A percentile compares a stretch with the other conserved stretches of the same genome.
Evolutionary conservation across 2,888 invertebrate genomes (phyloP).

Genomic region (Troides helena): DNA sequence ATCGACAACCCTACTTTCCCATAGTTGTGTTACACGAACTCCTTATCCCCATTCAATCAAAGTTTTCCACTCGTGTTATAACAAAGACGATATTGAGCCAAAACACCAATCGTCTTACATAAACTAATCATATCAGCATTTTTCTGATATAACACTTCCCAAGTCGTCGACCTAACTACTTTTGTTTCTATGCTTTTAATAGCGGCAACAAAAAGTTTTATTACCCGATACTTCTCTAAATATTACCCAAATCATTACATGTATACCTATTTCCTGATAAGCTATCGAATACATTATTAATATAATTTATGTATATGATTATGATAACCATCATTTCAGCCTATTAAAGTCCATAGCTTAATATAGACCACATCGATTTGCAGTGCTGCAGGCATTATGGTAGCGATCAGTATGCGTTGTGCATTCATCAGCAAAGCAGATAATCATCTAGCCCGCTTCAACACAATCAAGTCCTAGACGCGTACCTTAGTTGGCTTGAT

Average conservation of each 20-base stretch:
- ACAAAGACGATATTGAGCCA: slow-evolving; percentile 18
- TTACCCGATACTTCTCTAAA: not conserved
- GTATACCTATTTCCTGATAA: not conserved
- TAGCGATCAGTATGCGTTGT: slow-evolving; percentile 1
- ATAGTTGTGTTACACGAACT: slow-evolving; percentile 20
- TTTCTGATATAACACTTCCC: slow-evolving; percentile 12
- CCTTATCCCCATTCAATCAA: slow-evolving; percentile 25
- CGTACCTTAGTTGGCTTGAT: slow-evolving; percentile 14
- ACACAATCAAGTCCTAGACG: slow-evolving; percentile 28
- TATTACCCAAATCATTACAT: not conserved
- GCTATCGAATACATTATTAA: not conserved
- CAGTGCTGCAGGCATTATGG: not conserved
- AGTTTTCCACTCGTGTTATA: slow-evolving; percentile 14
- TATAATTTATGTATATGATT: too few species aligned
- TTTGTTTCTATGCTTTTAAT: slow-evolving; percentile 7
- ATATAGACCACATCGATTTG: too few species aligned
- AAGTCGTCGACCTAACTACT: slow-evolving; percentile 10
- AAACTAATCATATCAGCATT: slow-evolving; percentile 19
- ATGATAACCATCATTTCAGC: too few species aligned
- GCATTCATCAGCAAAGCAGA: slow-evolving; percentile 29
- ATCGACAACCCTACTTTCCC: slow-evolving; percentile 19
- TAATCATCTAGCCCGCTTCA: too few species aligned
- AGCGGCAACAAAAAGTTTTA: slow-evolving; percentile 2
- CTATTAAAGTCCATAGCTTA: too few species aligned
- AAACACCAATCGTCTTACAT: slow-evolving; percentile 8